Evolutionary conservation across 2,797 vertebrate genomes (phyloP), one percentile per base, ranked within the genome.

Genomic region (Lutjanus campechanus): DNA sequence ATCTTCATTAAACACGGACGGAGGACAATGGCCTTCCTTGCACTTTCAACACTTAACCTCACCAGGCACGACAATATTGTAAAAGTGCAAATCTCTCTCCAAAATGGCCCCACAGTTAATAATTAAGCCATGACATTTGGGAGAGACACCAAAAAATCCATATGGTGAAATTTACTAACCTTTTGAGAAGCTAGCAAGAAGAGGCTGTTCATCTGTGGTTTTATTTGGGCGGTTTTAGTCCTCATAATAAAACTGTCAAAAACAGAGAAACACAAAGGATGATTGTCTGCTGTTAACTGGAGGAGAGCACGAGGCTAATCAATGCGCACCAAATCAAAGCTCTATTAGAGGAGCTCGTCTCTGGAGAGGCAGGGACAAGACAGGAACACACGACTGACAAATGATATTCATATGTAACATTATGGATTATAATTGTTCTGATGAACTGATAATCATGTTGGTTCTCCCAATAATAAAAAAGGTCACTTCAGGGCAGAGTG

Each of bases 101-200:
- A 86, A 91, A 94, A 93, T 82, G 91, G 88, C 91, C 88, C 91
- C 86, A 73, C 80, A 76, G 94, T 95, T 95, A 96, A 96, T 96
- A 95, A 95, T 96, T 95, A 95, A 94, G 81, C 94, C 83, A 60
- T 95, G 95, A 94, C 93, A 95, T 96, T 96, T 96, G 91, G 89
- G 74, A 83, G 77, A 88, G 93, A 94, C 91, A 93, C 88, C 85
- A 83, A 93, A 89, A 95, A 95, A 95, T 96, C 93, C 88, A 95
- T 95, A 95, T 86, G 88, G 88, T 93, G 92, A 95, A 92, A 94
- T 94, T 85, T 93, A 93, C 91, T 95, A 96, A 95, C 93, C 94
- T 95, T 95, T 95, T 93, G 88, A 93, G 92, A 80, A 82, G 90
- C 82, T 80, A 68, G 82, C 67, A 53, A 79, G 87, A 51, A 73